These are phyloP conservation scores for Ashinkailepas kermadecensis DNA, from an alignment of 2,888 invertebrate species.

Conservation along the genomic window DNA sequence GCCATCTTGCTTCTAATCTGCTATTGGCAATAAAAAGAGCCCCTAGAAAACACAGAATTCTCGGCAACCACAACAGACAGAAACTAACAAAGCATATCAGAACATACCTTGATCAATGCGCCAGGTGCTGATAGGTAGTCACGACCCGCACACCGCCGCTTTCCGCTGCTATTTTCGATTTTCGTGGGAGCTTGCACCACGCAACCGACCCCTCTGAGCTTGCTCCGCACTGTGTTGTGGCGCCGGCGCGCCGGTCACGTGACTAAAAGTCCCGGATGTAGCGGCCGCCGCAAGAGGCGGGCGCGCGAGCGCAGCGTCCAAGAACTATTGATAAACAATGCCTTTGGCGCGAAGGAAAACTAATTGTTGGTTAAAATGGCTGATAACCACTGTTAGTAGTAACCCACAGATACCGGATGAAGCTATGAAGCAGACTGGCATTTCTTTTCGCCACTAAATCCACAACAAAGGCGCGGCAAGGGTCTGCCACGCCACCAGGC, in stretches of 20 bases:
- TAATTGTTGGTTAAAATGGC: background rate
- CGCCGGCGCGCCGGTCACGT: slow-evolving; percentile 17
- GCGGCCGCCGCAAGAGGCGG: background rate
- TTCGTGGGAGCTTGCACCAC: background rate
- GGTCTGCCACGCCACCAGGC: too few species aligned
- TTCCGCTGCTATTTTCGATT: background rate
- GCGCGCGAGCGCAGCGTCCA: background rate
- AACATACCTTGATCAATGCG: slow-evolving; percentile 1
- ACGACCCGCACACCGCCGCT: background rate
- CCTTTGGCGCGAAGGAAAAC: background rate
- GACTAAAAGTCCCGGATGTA: slow-evolving; percentile 19
- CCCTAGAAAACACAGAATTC: background rate
- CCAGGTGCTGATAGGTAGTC: background rate
- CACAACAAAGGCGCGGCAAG: too few species aligned
- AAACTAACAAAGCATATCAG: background rate
- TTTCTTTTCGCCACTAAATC: too few species aligned
- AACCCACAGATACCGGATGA: too few species aligned
- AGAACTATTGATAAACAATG: background rate
- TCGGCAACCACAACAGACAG: background rate
- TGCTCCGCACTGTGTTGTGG: slow-evolving; percentile 2
- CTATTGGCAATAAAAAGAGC: background rate
- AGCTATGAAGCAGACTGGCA: too few species aligned
- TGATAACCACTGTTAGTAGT: background rate
- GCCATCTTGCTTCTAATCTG: slow-evolving; percentile 8
- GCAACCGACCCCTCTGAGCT: background rate